Evolutionary conservation across 2,797 vertebrate species (phyloP).

Genomic region (Phylloscopus collybita): DNA sequence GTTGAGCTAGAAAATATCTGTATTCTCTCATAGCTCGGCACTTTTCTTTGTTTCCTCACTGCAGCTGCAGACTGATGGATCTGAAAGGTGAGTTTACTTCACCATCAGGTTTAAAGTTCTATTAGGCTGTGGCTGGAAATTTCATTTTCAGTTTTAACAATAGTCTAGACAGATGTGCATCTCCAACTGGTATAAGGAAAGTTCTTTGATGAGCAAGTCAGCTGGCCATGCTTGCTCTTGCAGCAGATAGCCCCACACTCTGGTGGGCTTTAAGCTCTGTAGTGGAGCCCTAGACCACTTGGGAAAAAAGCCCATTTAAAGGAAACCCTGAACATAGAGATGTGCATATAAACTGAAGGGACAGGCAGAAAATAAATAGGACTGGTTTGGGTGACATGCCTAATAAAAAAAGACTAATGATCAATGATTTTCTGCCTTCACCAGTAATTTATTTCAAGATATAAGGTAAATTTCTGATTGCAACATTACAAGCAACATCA

Average conservation of each 20-base stretch:
- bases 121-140: constrained; percentile 52
- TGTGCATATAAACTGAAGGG: not conserved
- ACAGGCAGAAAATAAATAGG: not conserved
- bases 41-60: constrained; percentile 41
- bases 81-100: constrained; percentile 45
- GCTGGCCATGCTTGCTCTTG: not conserved
- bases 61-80: constrained; percentile 52
- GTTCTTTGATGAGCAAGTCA: constrained; percentile 65
- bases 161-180: constrained; percentile 53
- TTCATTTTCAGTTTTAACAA: constrained; percentile 51
- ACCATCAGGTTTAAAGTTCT: constrained; percentile 63
- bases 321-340: not conserved
- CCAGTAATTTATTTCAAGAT: not conserved
- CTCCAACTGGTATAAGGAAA: constrained; percentile 40
- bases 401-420: constrained; percentile 13
- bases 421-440: not conserved
- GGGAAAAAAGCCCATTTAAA: not conserved
- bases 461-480: not conserved
- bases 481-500: not conserved
- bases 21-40: not conserved
- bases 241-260: not conserved
- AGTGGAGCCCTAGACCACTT: not conserved
- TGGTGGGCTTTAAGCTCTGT: not conserved
- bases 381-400: not conserved
- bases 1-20: not conserved